phyloP scores from a whole-genome alignment of 2,888 invertebrate species.

The Gymnoscelis rufifasciata region DNA sequence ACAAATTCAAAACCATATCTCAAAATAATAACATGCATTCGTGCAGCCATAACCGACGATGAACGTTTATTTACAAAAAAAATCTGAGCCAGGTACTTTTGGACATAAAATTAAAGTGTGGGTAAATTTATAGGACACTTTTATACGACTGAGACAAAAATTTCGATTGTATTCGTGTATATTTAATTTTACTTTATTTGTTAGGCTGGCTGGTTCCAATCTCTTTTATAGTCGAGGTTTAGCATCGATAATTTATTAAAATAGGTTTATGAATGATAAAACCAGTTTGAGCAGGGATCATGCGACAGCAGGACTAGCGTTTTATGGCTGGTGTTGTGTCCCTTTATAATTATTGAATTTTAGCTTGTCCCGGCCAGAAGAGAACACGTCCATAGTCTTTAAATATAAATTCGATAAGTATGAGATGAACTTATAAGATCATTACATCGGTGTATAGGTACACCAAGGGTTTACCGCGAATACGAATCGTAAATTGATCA shows the following conservation, averaged over 20 bases:
- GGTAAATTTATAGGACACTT: conserved; percentile 79
- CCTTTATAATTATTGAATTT: conserved; percentile 39
- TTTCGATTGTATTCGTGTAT: conserved; percentile 78
- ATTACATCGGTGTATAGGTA: too few relatives aligned
- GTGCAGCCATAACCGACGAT: conserved; percentile 69
- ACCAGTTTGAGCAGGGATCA: conserved; percentile 51
- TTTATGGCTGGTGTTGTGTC: conserved; percentile 41
- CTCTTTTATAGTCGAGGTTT: conserved; percentile 70
- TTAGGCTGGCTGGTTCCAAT: conserved; percentile 67
- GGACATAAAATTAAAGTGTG: conserved; percentile 79
- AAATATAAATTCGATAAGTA: background rate
- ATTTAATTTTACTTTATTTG: conserved; percentile 79
- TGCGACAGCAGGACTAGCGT: conserved; percentile 37
- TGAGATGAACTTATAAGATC: too few relatives aligned
- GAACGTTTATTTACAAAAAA: conserved; percentile 73
- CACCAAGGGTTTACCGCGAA: too few relatives aligned
- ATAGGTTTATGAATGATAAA: conserved; percentile 75
- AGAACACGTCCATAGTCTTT: too few relatives aligned
- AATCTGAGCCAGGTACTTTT: conserved; percentile 74
- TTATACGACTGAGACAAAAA: conserved; percentile 79
- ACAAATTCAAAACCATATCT: conserved; percentile 72
- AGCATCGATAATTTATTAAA: conserved; percentile 73
- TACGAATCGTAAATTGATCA: too few relatives aligned
- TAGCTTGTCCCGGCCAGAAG: conserved; percentile 29
- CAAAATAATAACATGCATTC: conserved; percentile 73